Base-by-base conservation (phyloP, 2,113 vertebrate species). In the Chloropsis cyanopogon region DNA sequence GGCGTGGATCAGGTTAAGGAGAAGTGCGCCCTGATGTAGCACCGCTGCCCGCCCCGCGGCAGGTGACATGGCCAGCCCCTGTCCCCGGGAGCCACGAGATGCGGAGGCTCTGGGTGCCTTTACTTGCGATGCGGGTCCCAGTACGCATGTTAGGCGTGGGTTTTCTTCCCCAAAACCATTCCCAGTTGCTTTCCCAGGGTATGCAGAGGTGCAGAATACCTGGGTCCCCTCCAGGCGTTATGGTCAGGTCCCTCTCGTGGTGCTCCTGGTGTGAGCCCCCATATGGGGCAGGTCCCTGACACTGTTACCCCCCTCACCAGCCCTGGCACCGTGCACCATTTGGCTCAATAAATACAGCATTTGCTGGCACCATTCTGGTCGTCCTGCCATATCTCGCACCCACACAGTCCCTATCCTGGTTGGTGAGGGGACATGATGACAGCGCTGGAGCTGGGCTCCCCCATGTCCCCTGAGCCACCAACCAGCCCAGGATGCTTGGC, bases 21-120 rank as follows among this genome's bases (percentile, higher is more conserved):
- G 37, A 98, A 95, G 53, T 96, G 97, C 11, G 11, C 26, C 25
- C 50, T 98, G 66, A 97, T 97, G 97, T 97, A 94, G 95, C 16
- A 2, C 2, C 8, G 3, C 59, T 42, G 57, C 65, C 39, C 5
- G 0, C 20, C 71, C 29, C 24, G 49, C 3, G 2, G 31, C 3
- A 1, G 42, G 53, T 5, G 56, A 14, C 52, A 15, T 2, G 5
- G 1, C 23, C 65, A 50, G 52, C 1, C 1, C 24, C 63, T 10
- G 49, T 13, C 18, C 53, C 29, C 9, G 4, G 46, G 61, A 87
- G 8, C 14, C 2, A 6, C 9, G 26, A 70, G 11, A 23, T 44
- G 53, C 1, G 0, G 31, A 21, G 44, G 42, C 28, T 78, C 47
- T 2, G 10, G 18, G 21, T 47, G 69, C 33, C 13, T 1, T 42